phyloP scores from a whole-genome alignment of 2,113 vertebrate species.

The Hippocampus abdominalis region DNA sequence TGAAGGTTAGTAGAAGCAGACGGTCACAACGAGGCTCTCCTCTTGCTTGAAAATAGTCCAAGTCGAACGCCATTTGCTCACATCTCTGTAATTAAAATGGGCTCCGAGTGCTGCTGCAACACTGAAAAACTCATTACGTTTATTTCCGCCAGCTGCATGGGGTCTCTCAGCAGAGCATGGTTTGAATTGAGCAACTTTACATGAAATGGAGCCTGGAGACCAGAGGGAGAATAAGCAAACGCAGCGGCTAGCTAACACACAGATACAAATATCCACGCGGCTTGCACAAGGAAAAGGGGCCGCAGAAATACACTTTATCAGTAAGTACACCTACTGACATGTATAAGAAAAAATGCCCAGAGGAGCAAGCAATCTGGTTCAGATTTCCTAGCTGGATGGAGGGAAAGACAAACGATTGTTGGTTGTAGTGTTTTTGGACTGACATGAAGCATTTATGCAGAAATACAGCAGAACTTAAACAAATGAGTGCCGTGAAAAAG shows the following conservation, averaged over 20 bases:
- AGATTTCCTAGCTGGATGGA: slow-evolving; percentile 8
- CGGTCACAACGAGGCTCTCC: not conserved
- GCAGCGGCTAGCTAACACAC: slow-evolving; percentile 22
- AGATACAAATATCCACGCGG: slow-evolving; percentile 35
- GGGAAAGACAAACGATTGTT: slow-evolving; percentile 16
- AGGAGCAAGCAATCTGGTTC: slow-evolving; percentile 12
- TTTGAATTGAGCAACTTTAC: slow-evolving; percentile 60
- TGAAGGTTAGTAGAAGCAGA: not conserved
- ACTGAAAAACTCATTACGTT: slow-evolving; percentile 70
- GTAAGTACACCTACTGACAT: slow-evolving; percentile 15
- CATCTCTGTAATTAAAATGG: slow-evolving; percentile 63
- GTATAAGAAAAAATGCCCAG: slow-evolving; percentile 11
- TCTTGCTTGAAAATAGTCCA: not conserved
- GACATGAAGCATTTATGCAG: slow-evolving; percentile 15
- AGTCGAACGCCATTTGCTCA: slow-evolving; percentile 5
- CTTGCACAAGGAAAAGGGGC: slow-evolving; percentile 19
- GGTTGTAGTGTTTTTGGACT: slow-evolving; percentile 17
- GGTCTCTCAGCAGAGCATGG: slow-evolving; percentile 53
- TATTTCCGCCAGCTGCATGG: slow-evolving; percentile 71
- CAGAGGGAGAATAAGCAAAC: slow-evolving; percentile 42
- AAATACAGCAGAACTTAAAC: slow-evolving; percentile 14
- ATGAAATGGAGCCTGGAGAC: slow-evolving; percentile 49
- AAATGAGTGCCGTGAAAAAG: slow-evolving; percentile 10
- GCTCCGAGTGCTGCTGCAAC: slow-evolving; percentile 47
- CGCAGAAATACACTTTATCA: slow-evolving; percentile 24